Evolutionary conservation across 2,888 invertebrate species (phyloP), one percentile per base, ranked within the genome.

Genomic region (Gerris lacustris): DNA sequence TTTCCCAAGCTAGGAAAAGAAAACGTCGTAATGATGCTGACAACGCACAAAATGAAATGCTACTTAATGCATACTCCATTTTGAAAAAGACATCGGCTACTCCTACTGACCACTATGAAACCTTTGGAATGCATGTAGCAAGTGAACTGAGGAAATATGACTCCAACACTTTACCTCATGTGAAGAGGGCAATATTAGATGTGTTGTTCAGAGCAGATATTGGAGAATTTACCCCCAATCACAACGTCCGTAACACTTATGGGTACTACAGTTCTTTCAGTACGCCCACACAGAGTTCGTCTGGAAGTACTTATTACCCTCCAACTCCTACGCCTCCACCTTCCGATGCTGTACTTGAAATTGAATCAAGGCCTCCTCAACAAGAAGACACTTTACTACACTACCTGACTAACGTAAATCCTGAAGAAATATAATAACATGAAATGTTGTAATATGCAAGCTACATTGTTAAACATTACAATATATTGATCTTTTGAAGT

Each of bases 81-180:
- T 67, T 67, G n/a, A 67, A 67, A 67, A 67, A 7, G 44, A 31
- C n/a, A 44, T 44, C 43, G 67, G 31, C 31, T 17, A 44, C 44
- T 44, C 31, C 69, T 62, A 63, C 15, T n/a, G 71, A 71, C 43
- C 47, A 68, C 11, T 69, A 47, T 44, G 62, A 45, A n/a, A 55
- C 68, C 6, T 71, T 66, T 62, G 71, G 66, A 6, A 9, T 69
- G 71, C 67, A 71, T 45, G 45, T 71, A 6, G 71, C 71, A 6
- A 71, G 66, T 44, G 69, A 71, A 45, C 69, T 71, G 45, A 71
- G 66, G 55, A 71, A 64, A 66, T 71, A 71, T 63, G 69, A 70
- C 63, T 11, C 70, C 6, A 2, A 43, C 11, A 70, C 70, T 5
- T 68, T 70, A 6, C 44, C 68, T 15, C 68, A 70, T 66, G 70